Conservation (phyloP, 2,797 vertebrate species). For the Thamnophis elegans region DNA sequence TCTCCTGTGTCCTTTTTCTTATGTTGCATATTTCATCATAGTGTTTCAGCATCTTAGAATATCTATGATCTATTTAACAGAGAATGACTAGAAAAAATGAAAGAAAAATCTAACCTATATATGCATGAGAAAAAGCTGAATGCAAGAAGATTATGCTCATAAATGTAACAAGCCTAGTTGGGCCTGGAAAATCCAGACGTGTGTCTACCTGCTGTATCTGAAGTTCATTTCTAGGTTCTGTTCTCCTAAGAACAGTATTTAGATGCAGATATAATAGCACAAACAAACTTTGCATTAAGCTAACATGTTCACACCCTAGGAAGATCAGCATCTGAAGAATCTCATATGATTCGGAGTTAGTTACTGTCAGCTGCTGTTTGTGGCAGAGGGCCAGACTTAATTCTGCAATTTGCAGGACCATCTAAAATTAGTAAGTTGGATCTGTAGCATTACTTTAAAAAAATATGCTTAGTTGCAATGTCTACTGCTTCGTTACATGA, state of each 20-base stretch:
- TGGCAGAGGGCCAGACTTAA: not conserved
- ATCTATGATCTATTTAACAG: not conserved
- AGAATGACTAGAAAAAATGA: not conserved
- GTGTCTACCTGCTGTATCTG: not conserved
- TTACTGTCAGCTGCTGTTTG: not conserved
- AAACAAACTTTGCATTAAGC: not conserved
- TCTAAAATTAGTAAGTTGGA: not conserved
- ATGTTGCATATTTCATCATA: constrained; percentile 29
- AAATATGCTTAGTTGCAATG: not conserved
- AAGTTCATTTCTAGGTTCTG: not conserved
- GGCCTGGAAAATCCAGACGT: not conserved
- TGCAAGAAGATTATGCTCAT: not conserved
- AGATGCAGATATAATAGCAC: not conserved
- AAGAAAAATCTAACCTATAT: constrained; percentile 2
- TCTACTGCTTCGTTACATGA: not conserved
- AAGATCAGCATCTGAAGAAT: not conserved
- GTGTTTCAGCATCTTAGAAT: constrained; percentile 8
- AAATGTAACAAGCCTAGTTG: not conserved
- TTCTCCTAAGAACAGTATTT: not conserved
- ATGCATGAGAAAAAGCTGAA: not conserved
- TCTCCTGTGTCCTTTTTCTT: constrained; percentile 30
- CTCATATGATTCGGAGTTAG: not conserved
- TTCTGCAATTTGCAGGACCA: not conserved
- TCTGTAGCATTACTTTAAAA: not conserved
- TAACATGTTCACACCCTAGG: not conserved